Base-by-base conservation (phyloP, 64 coral and sea anemone genomes). In the Stylophora pistillata region DNA sequence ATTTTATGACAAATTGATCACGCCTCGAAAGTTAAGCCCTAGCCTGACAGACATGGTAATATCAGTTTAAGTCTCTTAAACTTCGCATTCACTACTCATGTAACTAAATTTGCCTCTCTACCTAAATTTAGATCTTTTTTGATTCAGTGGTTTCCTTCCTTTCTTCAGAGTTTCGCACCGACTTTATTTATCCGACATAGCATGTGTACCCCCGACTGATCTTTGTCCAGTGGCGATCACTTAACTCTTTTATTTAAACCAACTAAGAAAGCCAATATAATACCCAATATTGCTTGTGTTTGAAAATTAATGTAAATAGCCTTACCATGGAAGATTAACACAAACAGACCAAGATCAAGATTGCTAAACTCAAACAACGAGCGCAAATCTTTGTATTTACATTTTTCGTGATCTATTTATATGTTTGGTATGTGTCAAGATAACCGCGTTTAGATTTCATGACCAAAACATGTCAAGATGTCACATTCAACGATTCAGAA, bases 1-100 rank as follows among this genome's bases (percentile, higher is more conserved):
- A 30, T 70, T 47, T 52, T 23, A 69, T 84, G 41, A 12, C 33
- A 84, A 9, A 84, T 15, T 4, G 9, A 53, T 70, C 62, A 69
- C 80, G 21, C 33, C 80, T 70, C 61, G 21, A 84, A 69, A 84
- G 3, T 68, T 68, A 68, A 66, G 27, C 63, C 62, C 18, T 5
- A 21, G 62, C 64, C 53, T 83, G 80, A 83, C 61, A 70, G 80
- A 84, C 80, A 27, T 78, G 26, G 55, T 78, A 78, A 56, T 58
- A 78, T 78, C 55, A n/a, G n/a, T n/a, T n/a, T n/a, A n/a, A n/a
- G 41, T 33, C 21, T 18, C 56, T 1, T 15, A 78, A 56, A 78
- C 25, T 65, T 12, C 1, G 23, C 10, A 29, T 13, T 0, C 53
- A 25, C 33, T 52, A 53, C 14, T 76, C 17, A 37, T 1, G 17